A percentile compares a stretch with the other conserved stretches of the same genome.
Evolutionary conservation across 2,888 invertebrate species (phyloP).

Genomic region (Lepidonotus clava): DNA sequence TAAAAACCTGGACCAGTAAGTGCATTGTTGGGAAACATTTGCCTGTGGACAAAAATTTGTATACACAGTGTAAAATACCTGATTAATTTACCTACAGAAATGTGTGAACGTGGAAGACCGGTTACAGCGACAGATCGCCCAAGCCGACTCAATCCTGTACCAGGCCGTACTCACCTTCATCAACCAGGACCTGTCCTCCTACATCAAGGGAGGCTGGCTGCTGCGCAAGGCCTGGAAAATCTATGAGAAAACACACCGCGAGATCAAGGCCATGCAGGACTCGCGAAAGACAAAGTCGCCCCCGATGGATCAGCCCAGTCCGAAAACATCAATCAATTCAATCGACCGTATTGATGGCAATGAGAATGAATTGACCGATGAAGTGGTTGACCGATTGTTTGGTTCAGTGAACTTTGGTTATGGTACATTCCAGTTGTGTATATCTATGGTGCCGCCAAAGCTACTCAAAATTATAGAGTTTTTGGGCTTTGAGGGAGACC

Average conservation of each 20-base stretch:
- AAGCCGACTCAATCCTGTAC: slow-evolving; percentile 86
- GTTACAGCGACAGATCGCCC: slow-evolving; percentile 85
- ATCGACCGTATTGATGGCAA: background rate
- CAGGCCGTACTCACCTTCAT: slow-evolving; percentile 85
- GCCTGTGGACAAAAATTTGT: too few relatives aligned
- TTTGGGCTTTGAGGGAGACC: slow-evolving; percentile 86
- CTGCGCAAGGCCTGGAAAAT: slow-evolving; percentile 87
- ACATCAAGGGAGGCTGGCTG: slow-evolving; percentile 85
- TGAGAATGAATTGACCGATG: slow-evolving; percentile 65
- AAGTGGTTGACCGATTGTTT: slow-evolving; percentile 84
- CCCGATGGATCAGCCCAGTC: background rate
- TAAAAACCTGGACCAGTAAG: too few relatives aligned
- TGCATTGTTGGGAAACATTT: too few relatives aligned
- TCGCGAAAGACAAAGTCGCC: background rate
- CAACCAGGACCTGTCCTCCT: slow-evolving; percentile 85
- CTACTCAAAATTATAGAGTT: slow-evolving; percentile 84
- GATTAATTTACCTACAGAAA: slow-evolving; percentile 48
- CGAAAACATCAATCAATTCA: background rate
- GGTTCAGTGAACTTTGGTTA: slow-evolving; percentile 87
- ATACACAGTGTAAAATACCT: too few relatives aligned
- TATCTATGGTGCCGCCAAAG: slow-evolving; percentile 85
- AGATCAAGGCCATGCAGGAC: slow-evolving; percentile 83
- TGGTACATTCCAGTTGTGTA: slow-evolving; percentile 86
- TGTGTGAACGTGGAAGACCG: slow-evolving; percentile 80
- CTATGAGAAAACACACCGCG: slow-evolving; percentile 85